A percentile compares a stretch with the other conserved stretches of the same genome.
Evolutionary conservation across 2,888 invertebrate genomes (phyloP).

Genomic region (Drosophila incognita): DNA sequence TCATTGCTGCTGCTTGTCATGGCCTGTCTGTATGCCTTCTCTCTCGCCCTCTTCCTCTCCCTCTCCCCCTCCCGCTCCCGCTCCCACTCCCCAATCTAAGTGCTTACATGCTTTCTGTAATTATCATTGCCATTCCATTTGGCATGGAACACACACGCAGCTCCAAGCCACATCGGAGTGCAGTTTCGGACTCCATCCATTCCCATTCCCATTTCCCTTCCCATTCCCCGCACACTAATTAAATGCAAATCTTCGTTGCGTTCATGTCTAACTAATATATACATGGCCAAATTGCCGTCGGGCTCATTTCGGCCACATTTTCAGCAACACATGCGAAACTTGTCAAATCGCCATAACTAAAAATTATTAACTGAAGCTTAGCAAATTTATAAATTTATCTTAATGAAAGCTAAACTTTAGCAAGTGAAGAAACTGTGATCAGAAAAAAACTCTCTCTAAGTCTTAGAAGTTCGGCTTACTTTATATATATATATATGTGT

Average conservation of each 20-base stretch:
- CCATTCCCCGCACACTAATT: slow-evolving; percentile 57
- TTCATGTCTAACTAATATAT: slow-evolving; percentile 67
- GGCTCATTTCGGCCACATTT: slow-evolving; percentile 74
- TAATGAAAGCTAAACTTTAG: background rate
- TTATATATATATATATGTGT: too few relatives aligned
- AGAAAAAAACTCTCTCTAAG: background rate
- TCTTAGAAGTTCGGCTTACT: background rate
- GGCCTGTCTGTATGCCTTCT: slow-evolving; percentile 54
- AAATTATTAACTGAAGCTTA: slow-evolving; percentile 42
- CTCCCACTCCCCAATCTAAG: slow-evolving; percentile 37
- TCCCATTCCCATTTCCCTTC: slow-evolving; percentile 3
- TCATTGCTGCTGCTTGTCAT: slow-evolving; percentile 64
- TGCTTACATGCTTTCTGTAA: slow-evolving; percentile 81
- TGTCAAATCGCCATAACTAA: slow-evolving; percentile 56
- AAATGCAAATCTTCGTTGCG: slow-evolving; percentile 74
- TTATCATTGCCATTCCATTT: slow-evolving; percentile 82
- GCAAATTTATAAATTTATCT: slow-evolving; percentile 5
- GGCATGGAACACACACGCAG: slow-evolving; percentile 79
- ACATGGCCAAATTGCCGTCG: slow-evolving; percentile 58
- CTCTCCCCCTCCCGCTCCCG: slow-evolving; percentile 5
- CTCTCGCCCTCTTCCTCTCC: background rate
- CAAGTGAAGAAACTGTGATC: background rate
- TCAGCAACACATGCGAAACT: slow-evolving; percentile 52
- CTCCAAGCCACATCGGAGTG: slow-evolving; percentile 33
- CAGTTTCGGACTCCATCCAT: slow-evolving; percentile 43